Evolutionary conservation across 2,113 vertebrate species (phyloP).

Genomic region (Percina caprodes): DNA sequence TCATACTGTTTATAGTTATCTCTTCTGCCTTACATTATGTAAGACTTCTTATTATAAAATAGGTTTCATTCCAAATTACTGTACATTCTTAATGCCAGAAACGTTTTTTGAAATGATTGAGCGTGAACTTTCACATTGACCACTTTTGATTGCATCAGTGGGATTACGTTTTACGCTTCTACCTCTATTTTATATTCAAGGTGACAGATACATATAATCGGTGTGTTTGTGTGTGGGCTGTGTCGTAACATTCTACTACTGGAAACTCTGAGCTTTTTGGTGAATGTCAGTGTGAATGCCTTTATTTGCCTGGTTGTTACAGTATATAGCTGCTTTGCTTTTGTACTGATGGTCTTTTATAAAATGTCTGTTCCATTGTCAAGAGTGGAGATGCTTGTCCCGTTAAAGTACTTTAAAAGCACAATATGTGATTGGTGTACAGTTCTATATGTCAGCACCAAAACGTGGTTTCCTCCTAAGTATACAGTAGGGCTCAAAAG

Average conservation of each 20-base stretch:
- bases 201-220: constrained; percentile 15
- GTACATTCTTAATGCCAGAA: not conserved
- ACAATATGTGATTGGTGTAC: not conserved
- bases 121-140: not conserved
- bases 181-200: constrained; percentile 66
- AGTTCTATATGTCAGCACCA: not conserved
- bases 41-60: constrained; percentile 27
- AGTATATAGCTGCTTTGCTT: constrained; percentile 39
- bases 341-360: constrained; percentile 28
- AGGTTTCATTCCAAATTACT: not conserved
- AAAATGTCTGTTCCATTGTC: constrained; percentile 12
- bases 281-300: constrained; percentile 36
- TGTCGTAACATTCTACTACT: constrained; percentile 24
- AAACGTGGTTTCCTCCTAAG: not conserved
- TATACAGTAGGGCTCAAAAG: too few relatives aligned
- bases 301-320: constrained; percentile 24
- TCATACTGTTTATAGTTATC: constrained; percentile 8
- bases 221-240: constrained; percentile 35
- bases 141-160: not conserved
- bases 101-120: not conserved
- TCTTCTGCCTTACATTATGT: constrained; percentile 18
- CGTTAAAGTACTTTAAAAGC: constrained; percentile 7
- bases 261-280: constrained; percentile 26
- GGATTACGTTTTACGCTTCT: constrained; percentile 53
- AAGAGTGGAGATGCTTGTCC: constrained; percentile 5